These are phyloP conservation scores for Stratiomys singularior DNA, from an alignment of 2,888 invertebrate species.

Conservation along the genomic window DNA sequence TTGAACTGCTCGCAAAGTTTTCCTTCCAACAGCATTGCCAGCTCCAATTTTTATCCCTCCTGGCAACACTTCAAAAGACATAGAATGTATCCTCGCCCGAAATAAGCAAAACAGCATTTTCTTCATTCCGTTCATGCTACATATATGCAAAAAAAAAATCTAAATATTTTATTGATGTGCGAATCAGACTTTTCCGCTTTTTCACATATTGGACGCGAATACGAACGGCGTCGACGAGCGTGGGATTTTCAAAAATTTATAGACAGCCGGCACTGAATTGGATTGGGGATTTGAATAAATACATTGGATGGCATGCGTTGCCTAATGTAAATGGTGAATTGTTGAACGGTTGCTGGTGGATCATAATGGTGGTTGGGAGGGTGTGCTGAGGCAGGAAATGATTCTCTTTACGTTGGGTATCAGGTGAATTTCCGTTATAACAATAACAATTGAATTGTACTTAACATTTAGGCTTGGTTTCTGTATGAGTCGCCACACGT, in stretches of 20 bases:
- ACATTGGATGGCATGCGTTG: slow-evolving; percentile 1
- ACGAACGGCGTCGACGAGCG: background rate
- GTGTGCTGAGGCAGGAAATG: background rate
- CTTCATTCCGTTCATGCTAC: background rate
- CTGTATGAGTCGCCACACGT: background rate
- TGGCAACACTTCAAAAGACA: background rate
- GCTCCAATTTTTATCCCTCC: background rate
- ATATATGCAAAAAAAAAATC: slow-evolving; percentile 1
- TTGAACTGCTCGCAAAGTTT: background rate
- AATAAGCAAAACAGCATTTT: background rate
- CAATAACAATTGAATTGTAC: background rate
- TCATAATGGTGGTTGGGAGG: background rate
- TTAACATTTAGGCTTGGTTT: background rate
- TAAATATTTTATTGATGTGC: slow-evolving; percentile 41
- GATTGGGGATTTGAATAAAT: slow-evolving; percentile 45
- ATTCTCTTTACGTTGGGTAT: background rate
- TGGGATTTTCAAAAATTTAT: slow-evolving; percentile 43
- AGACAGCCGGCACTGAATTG: slow-evolving; percentile 36
- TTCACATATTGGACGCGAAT: slow-evolving; percentile 17
- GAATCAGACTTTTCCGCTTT: slow-evolving; percentile 24
- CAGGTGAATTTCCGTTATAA: slow-evolving; percentile 1
- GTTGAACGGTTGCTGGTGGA: background rate
- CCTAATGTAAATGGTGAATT: too few relatives aligned
- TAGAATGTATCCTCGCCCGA: background rate
- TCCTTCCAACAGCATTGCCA: too few relatives aligned